Conservation (phyloP, 2,113 vertebrate genomes). For the Brachyistius frenatus region DNA sequence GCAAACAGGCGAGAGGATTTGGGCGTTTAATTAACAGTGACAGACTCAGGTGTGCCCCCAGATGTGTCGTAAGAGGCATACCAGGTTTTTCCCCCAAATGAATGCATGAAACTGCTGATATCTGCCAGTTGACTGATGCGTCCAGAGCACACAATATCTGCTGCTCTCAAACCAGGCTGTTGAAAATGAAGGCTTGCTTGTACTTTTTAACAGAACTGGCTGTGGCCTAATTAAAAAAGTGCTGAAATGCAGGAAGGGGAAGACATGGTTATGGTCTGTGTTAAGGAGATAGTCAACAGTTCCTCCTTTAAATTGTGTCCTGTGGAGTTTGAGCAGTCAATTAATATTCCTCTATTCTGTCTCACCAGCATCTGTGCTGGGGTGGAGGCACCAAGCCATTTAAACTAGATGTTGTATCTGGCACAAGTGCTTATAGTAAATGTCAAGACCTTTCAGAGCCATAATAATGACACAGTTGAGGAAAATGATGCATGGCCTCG, state of each 20-base stretch:
- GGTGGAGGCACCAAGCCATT: conserved; percentile 43
- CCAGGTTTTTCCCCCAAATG: conserved; percentile 53
- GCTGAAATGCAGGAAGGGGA: conserved; percentile 63
- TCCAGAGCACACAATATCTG: conserved; percentile 28
- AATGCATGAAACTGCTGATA: conserved; percentile 44
- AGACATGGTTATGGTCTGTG: conserved; percentile 29
- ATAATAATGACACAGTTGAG: conserved; percentile 70
- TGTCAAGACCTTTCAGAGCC: conserved; percentile 78
- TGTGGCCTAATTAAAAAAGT: conserved; percentile 68
- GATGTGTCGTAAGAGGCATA: conserved; percentile 62
- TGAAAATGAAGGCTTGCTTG: conserved; percentile 36
- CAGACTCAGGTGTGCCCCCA: conserved; percentile 70
- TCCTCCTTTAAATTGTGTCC: conserved; percentile 40
- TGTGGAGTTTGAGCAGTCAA: conserved; percentile 32
- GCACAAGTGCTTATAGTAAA: conserved; percentile 73
- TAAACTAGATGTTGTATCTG: conserved; percentile 63
- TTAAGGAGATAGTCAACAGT: conserved; percentile 45
- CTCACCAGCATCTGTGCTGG: conserved; percentile 13
- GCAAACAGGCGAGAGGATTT: conserved; percentile 47
- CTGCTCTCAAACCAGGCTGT: conserved; percentile 46
- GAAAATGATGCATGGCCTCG: conserved; percentile 63
- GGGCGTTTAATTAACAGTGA: conserved; percentile 73
- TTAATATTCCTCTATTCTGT: conserved; percentile 44
- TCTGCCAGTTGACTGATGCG: conserved; percentile 50
- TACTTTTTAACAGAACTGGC: conserved; percentile 43